Conservation (phyloP, 2,888 invertebrate genomes). For the Ephialtes manifestator region DNA sequence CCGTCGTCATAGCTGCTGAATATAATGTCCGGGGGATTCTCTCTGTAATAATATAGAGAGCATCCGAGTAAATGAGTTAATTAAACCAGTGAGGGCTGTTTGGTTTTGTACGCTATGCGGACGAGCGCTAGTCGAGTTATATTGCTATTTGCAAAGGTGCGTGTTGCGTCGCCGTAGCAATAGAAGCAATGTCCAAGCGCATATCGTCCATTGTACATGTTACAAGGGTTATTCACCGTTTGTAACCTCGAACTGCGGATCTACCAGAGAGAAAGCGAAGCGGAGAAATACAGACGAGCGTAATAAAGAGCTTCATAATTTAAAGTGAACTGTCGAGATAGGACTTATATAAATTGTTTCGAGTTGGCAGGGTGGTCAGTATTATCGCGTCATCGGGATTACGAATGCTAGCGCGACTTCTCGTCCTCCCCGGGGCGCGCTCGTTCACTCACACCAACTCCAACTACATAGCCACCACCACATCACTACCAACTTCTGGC, state of each 20-base stretch:
- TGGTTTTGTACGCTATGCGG: background rate
- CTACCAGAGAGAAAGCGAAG: constrained; percentile 20
- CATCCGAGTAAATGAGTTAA: background rate
- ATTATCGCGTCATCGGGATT: constrained; percentile 82
- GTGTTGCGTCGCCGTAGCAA: background rate
- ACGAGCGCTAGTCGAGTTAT: background rate
- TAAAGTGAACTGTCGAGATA: constrained; percentile 81
- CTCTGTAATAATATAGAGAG: background rate
- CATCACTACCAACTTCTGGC: constrained; percentile 17
- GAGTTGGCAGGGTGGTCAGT: constrained; percentile 77
- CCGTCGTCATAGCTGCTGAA: background rate
- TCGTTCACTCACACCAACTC: background rate
- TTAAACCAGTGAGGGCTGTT: background rate
- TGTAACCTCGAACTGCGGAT: background rate
- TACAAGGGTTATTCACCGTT: constrained; percentile 1
- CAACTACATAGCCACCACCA: constrained; percentile 11
- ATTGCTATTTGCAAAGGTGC: background rate
- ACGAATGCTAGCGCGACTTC: constrained; percentile 73
- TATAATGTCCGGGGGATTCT: background rate
- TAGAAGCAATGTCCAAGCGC: background rate
- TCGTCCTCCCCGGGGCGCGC: constrained; percentile 44
- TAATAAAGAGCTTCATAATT: constrained; percentile 82
- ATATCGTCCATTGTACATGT: background rate
- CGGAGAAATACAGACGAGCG: constrained; percentile 61
- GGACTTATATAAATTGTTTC: constrained; percentile 81